phyloP scores from a whole-genome alignment of 2,797 vertebrate genomes.

The Scolopax rusticola region DNA sequence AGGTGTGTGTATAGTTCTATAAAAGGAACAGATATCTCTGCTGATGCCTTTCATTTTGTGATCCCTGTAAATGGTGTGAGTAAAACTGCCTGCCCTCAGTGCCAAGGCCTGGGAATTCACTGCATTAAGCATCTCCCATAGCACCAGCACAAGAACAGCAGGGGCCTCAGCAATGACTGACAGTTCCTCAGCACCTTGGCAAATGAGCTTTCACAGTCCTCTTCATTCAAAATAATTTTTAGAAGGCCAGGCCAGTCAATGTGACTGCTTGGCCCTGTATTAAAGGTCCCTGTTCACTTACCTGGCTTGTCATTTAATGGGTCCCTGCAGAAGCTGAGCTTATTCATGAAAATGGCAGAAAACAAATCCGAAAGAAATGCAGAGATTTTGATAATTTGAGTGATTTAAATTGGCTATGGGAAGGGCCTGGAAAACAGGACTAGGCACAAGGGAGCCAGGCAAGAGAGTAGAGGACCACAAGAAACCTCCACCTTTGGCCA shows the following conservation, averaged over 20 bases:
- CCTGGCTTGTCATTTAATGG: not conserved
- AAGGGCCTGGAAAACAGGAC: not conserved
- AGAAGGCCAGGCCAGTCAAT: not conserved
- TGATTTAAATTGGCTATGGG: not conserved
- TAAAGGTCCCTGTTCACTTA: not conserved
- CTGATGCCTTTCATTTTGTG: slow-evolving; percentile 5
- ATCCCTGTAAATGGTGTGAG: not conserved
- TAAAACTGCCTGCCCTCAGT: not conserved
- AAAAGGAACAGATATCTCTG: slow-evolving; percentile 6
- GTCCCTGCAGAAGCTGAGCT: not conserved
- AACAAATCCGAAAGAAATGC: not conserved
- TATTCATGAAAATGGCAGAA: not conserved
- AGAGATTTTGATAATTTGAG: not conserved
- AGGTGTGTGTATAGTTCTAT: slow-evolving; percentile 1
- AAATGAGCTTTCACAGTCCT: not conserved
- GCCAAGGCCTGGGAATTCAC: not conserved
- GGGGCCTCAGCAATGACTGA: not conserved
- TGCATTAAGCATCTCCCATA: not conserved
- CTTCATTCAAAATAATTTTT: not conserved
- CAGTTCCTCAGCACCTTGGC: not conserved
- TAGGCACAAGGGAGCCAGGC: not conserved
- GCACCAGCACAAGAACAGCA: not conserved
- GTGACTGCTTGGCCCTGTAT: not conserved
- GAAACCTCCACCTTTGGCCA: not conserved
- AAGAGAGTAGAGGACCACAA: not conserved